A percentile compares a stretch with the other conserved stretches of the same genome.
These are phyloP conservation scores for Thereva nobilitata DNA, from an alignment of 2,888 invertebrate genomes.

Conservation along the genomic window DNA sequence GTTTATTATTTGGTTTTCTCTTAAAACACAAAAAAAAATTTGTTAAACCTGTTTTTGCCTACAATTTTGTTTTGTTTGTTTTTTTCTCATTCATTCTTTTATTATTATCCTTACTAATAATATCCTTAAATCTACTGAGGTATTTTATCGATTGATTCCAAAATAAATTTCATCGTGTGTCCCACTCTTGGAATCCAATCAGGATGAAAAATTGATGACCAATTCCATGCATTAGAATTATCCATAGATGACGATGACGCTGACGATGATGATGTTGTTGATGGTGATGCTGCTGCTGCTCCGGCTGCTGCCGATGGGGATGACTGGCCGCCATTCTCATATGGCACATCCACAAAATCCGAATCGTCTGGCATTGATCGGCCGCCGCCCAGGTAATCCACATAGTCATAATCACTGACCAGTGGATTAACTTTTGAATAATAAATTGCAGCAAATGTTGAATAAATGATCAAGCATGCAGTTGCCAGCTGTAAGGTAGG, in stretches of 20 bases:
- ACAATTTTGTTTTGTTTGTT: too few relatives aligned
- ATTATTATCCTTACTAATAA: constrained; percentile 17
- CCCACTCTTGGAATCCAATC: constrained; percentile 53
- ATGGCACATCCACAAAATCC: constrained; percentile 50
- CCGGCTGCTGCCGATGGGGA: constrained; percentile 38
- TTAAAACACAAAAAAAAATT: too few relatives aligned
- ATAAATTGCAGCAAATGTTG: constrained; percentile 83
- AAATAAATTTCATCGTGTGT: constrained; percentile 54
- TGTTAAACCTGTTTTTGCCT: too few relatives aligned
- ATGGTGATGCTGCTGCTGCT: constrained; percentile 15
- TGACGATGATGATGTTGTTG: constrained; percentile 12
- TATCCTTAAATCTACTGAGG: constrained; percentile 38
- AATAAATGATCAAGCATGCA: constrained; percentile 78
- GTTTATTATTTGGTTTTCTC: too few relatives aligned
- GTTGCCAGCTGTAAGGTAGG: constrained; percentile 69
- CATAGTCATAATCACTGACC: constrained; percentile 76
- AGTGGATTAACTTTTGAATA: constrained; percentile 86
- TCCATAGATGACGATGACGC: constrained; percentile 22
- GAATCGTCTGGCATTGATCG: constrained; percentile 61
- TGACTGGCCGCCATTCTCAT: constrained; percentile 11
- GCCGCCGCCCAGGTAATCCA: constrained; percentile 71
- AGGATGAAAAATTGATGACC: constrained; percentile 43
- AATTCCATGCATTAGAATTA: constrained; percentile 27
- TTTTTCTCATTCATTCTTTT: constrained; percentile 11
- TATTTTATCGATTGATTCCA: constrained; percentile 57